phyloP scores from a whole-genome alignment of 2,797 vertebrate genomes.

The Galaxias olidus region DNA sequence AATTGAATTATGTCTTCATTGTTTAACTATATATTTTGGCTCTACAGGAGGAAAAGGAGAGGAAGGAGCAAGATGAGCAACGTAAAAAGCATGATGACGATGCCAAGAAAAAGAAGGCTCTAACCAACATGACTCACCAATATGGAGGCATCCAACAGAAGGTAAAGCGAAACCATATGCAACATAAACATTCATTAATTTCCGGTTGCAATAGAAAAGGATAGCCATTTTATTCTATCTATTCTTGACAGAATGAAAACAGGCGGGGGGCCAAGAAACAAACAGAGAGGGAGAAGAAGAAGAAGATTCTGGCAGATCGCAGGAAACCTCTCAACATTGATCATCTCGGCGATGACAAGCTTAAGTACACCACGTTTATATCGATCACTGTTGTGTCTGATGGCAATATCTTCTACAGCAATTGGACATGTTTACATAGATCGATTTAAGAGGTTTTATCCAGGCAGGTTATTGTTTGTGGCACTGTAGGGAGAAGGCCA shows the following conservation, averaged over 20 bases:
- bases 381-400: background rate
- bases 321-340: constrained; percentile 86
- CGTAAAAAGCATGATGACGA: constrained; percentile 90
- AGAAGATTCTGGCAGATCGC: constrained; percentile 94
- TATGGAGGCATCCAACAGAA: constrained; percentile 89
- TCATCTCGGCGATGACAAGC: constrained; percentile 78
- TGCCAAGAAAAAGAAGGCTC: constrained; percentile 95
- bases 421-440: background rate
- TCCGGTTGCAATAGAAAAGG: no score
- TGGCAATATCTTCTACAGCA: background rate
- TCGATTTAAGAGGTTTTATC: background rate
- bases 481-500: constrained; percentile 77
- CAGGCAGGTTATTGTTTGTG: constrained; percentile 3
- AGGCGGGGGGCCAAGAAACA: constrained; percentile 91
- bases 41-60: constrained; percentile 90
- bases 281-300: constrained; percentile 97
- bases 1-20: background rate
- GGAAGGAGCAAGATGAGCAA: constrained; percentile 89
- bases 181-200: no score
- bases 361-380: constrained; percentile 64
- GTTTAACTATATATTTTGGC: no score
- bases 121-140: constrained; percentile 89
- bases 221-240: no score
- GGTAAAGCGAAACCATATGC: no score
- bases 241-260: constrained; percentile 59